phyloP scores from a whole-genome alignment of 2,113 vertebrate species.

The Nothobranchius furzeri region DNA sequence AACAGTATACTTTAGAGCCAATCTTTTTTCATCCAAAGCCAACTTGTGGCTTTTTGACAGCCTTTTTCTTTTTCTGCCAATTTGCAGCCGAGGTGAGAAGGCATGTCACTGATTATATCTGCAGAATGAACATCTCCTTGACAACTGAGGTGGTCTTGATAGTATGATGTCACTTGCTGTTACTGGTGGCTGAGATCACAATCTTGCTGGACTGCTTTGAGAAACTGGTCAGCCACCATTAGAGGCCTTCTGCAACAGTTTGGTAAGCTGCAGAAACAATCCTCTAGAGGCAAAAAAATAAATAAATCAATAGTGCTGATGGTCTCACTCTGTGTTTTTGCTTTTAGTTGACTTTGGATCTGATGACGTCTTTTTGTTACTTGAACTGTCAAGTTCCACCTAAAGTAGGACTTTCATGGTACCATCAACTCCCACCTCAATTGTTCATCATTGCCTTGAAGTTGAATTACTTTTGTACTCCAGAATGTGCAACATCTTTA shows the following conservation, averaged over 20 bases:
- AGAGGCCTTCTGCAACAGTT: background rate
- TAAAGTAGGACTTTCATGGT: background rate
- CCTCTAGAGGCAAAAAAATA: background rate
- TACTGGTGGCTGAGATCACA: slow-evolving; percentile 4
- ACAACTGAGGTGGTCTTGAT: slow-evolving; percentile 4
- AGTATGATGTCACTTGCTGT: slow-evolving; percentile 4
- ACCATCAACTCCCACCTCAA: too few species aligned
- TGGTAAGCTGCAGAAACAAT: background rate
- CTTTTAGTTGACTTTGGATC: background rate
- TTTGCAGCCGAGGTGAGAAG: background rate
- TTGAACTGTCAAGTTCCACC: background rate
- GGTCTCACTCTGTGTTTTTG: too few species aligned
- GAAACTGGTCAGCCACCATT: slow-evolving; percentile 1
- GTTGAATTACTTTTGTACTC: too few species aligned
- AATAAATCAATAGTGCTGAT: background rate
- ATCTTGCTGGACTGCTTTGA: background rate
- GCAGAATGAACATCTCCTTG: background rate
- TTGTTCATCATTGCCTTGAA: too few species aligned
- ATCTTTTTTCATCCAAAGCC: background rate
- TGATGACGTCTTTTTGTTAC: background rate
- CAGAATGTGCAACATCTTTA: too few species aligned
- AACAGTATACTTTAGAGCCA: background rate
- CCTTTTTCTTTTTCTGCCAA: background rate
- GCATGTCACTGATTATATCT: background rate
- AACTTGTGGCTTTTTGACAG: background rate